Evolutionary conservation across 2,113 vertebrate species (phyloP), one percentile per base, ranked within the genome.

Genomic region (Apodemus speciosus): DNA sequence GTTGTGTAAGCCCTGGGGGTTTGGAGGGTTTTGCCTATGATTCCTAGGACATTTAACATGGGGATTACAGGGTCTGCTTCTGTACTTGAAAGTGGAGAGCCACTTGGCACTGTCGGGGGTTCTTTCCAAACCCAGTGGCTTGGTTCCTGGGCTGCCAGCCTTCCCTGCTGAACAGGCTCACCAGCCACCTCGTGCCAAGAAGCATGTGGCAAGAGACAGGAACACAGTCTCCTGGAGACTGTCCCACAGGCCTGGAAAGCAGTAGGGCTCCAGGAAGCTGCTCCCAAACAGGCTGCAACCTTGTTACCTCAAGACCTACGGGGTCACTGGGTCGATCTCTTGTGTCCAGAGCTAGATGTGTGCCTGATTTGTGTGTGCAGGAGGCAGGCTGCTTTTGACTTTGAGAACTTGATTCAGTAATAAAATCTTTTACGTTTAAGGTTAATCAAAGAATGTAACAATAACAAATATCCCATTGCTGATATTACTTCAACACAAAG

Each of bases 181-280:
- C 83, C 81, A 79, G 86, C 69, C 90, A 96, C 84, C 80, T 85
- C 93, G 71, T 0, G 2, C 95, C 92, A 87, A 75, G 85, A 87
- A 0, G 1, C 73, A 43, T 35, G 89, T 87, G 94, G 86, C 69
- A 94, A 91, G 58, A 92, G 66, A 68, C 71, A 75, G 85, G 68
- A 85, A 53, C 27, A 56, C 58, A 0, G 56, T 96, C 72, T 94
- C 96, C 90, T 95, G 84, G 96, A 95, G 79, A 96, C 92, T 43
- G 77, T 92, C 72, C 80, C 91, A 92, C 23, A 91, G 75, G 89
- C 80, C 81, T 90, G 60, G 46, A 43, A 93, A 80, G 79, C 83
- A 88, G 60, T 77, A 84, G 62, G 58, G 38, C 85, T 90, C 66
- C 72, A 2, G 6, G 93, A 94, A 96, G 83, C 60, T 69, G 60